These are phyloP conservation scores for Cyrtorhinus lividipennis DNA, from an alignment of 1,140 invertebrate genomes.

Conservation along the genomic window DNA sequence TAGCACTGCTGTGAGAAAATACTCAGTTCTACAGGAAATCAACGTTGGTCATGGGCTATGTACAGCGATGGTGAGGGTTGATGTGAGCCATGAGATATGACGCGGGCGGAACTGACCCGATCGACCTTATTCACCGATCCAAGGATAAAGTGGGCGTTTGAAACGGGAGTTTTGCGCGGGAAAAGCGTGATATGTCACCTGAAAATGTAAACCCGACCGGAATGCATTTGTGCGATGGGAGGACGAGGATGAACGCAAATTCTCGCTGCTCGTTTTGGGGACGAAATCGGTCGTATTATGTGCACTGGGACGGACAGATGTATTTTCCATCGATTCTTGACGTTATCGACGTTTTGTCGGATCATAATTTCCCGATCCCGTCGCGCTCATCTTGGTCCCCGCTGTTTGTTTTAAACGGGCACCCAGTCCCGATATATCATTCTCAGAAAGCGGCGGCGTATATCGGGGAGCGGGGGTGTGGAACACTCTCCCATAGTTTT, in stretches of 20 bases:
- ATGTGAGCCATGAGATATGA: too few species aligned
- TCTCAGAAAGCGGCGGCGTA: neutral
- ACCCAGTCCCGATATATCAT: neutral
- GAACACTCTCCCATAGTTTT: neutral
- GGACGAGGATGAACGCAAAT: neutral
- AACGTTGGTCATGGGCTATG: too few species aligned
- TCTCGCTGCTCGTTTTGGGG: neutral
- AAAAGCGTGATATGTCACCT: neutral
- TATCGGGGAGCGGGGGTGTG: neutral
- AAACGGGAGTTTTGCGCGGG: neutral
- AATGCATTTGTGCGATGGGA: neutral
- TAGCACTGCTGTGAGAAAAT: too few species aligned
- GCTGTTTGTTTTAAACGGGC: neutral
- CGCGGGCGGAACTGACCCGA: too few species aligned
- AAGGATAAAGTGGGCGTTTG: neutral
- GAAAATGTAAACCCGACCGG: too few species aligned
- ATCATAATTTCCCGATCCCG: neutral
- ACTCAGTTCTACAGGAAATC: too few species aligned
- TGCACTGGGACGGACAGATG: constrained; percentile 3
- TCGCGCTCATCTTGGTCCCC: neutral
- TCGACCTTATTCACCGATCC: neutral
- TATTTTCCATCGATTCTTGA: neutral
- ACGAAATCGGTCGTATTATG: neutral
- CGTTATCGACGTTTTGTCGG: constrained; percentile 6
- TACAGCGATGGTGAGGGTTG: too few species aligned